Percentiles rank a stretch among this genome's conserved stretches.
These are phyloP conservation scores for Elachura formosa DNA, from an alignment of 2,113 vertebrate species.

Conservation along the genomic window DNA sequence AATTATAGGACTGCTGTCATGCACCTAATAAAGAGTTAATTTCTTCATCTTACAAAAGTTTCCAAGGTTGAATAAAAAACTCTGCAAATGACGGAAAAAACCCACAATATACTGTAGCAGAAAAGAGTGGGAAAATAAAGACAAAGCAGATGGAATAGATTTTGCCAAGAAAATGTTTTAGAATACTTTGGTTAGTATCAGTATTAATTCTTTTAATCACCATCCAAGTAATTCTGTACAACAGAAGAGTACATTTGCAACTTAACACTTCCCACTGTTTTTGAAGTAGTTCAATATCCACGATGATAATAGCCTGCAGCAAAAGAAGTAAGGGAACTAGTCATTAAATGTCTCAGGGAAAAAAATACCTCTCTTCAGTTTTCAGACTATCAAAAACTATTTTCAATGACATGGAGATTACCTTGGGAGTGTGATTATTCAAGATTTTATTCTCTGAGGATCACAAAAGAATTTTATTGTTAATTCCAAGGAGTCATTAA, in stretches of 20 bases:
- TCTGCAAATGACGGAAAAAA: neutral
- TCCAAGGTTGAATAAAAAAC: neutral
- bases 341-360: neutral
- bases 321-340: neutral
- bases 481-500: constrained; percentile 34
- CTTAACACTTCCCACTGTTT: neutral
- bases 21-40: neutral
- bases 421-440: neutral
- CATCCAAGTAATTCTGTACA: neutral
- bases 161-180: neutral
- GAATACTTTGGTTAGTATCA: neutral
- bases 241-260: neutral
- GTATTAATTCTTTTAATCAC: neutral
- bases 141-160: neutral
- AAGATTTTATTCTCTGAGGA: constrained; percentile 4
- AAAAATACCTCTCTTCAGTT: neutral
- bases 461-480: constrained; percentile 4
- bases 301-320: neutral
- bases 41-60: neutral
- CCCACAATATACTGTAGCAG: neutral
- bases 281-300: neutral
- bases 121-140: neutral
- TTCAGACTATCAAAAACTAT: neutral
- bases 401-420: neutral
- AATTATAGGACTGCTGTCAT: neutral